Conservation (phyloP, 2,888 invertebrate species). For the Auanema sp. region DNA sequence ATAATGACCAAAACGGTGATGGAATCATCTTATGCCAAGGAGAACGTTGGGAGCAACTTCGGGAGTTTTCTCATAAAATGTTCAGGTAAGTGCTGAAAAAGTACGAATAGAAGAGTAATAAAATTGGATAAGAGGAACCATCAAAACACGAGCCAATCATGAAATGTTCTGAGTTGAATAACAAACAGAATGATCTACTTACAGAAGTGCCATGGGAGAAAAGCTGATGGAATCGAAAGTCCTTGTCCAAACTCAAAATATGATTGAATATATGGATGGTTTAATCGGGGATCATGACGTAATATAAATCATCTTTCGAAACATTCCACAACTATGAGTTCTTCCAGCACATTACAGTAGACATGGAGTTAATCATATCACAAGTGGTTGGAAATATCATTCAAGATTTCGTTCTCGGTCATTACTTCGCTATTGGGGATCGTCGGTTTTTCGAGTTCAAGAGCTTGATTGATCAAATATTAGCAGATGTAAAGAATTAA, state of each 20-base stretch:
- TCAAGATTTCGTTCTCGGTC: constrained; percentile 60
- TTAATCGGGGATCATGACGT: background rate
- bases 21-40: constrained; percentile 57
- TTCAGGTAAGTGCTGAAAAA: constrained; percentile 12
- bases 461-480: constrained; percentile 39
- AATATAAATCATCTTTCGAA: background rate
- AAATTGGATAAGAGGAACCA: background rate
- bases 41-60: constrained; percentile 41
- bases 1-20: constrained; percentile 47
- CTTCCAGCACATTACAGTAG: constrained; percentile 24
- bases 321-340: background rate
- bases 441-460: constrained; percentile 57
- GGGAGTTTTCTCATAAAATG: constrained; percentile 21
- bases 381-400: constrained; percentile 62
- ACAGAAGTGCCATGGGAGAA: background rate
- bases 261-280: background rate
- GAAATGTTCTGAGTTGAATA: background rate
- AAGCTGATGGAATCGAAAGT: constrained; percentile 4
- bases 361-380: constrained; percentile 45
- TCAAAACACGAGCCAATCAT: background rate
- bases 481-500: constrained; percentile 34
- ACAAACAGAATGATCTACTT: constrained; percentile 3
- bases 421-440: constrained; percentile 47
- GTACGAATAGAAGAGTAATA: background rate
- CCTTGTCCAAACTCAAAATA: background rate